phyloP scores from a whole-genome alignment of 2,888 invertebrate genomes.

The Suillia variegata region DNA sequence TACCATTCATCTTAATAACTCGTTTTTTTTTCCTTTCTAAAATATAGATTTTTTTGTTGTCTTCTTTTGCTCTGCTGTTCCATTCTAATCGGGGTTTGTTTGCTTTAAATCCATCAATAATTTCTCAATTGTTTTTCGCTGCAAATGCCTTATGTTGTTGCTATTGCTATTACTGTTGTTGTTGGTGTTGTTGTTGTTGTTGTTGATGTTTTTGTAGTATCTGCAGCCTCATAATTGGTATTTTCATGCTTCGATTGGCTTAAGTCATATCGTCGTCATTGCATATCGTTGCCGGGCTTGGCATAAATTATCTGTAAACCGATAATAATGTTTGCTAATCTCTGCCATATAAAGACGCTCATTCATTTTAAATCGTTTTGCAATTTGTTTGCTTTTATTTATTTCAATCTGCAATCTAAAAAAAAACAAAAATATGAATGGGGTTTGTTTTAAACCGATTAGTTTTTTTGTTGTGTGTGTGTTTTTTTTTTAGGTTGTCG shows the following conservation, averaged over 20 bases:
- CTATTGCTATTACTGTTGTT: not conserved
- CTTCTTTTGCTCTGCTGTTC: not conserved
- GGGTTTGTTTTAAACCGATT: no score
- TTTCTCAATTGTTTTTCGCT: constrained; percentile 19
- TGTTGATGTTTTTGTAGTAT: constrained; percentile 21
- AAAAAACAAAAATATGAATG: no score
- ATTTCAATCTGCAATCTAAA: no score
- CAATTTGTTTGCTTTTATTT: no score
- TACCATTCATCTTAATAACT: no score
- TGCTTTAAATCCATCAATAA: constrained; percentile 39
- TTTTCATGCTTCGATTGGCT: constrained; percentile 34
- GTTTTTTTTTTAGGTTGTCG: no score
- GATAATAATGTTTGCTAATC: constrained; percentile 24
- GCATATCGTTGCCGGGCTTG: constrained; percentile 19
- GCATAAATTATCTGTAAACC: constrained; percentile 33
- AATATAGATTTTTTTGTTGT: not conserved
- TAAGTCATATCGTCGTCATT: constrained; percentile 18
- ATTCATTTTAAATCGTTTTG: not conserved
- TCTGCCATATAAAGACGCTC: not conserved
- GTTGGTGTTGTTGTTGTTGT: constrained; percentile 15
- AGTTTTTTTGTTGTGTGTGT: no score
- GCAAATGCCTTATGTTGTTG: not conserved
- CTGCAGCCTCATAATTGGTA: constrained; percentile 33
- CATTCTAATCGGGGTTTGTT: constrained; percentile 43
- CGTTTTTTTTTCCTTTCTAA: constrained; percentile 6